Percentiles rank a stretch among this genome's conserved stretches.
Conservation (phyloP, 2,797 vertebrate species). For the Neostethus bicornis region DNA sequence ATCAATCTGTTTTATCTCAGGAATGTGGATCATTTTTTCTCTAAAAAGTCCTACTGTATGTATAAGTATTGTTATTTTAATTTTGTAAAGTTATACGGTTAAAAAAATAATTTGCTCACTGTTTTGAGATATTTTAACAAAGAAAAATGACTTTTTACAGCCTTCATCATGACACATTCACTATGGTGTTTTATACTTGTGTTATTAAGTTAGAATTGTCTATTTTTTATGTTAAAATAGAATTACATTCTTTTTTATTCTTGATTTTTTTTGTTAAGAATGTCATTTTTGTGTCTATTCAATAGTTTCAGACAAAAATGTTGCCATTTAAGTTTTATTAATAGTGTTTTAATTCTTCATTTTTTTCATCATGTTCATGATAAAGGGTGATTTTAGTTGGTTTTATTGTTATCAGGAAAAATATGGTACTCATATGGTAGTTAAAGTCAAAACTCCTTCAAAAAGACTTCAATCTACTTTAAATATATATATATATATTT, state of each 20-base stretch:
- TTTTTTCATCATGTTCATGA: too few species aligned
- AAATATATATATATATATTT: not conserved
- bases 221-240: not conserved
- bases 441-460: not conserved
- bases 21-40: too few species aligned
- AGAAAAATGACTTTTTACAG: not conserved
- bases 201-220: not conserved
- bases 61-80: constrained; percentile 5
- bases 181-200: not conserved
- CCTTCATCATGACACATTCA: too few species aligned
- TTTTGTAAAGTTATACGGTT: not conserved
- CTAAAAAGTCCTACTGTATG: too few species aligned
- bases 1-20: constrained; percentile 2
- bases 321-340: constrained; percentile 1
- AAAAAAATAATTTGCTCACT: too few species aligned
- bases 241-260: not conserved
- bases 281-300: too few species aligned
- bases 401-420: too few species aligned
- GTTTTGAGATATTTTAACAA: not conserved
- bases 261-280: too few species aligned
- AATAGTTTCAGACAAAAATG: too few species aligned
- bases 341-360: not conserved
- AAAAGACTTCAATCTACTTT: too few species aligned
- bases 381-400: too few species aligned
- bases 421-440: too few species aligned